These are phyloP conservation scores for Nymphalis polychloros DNA, from an alignment of 2,888 invertebrate species.

Conservation along the genomic window DNA sequence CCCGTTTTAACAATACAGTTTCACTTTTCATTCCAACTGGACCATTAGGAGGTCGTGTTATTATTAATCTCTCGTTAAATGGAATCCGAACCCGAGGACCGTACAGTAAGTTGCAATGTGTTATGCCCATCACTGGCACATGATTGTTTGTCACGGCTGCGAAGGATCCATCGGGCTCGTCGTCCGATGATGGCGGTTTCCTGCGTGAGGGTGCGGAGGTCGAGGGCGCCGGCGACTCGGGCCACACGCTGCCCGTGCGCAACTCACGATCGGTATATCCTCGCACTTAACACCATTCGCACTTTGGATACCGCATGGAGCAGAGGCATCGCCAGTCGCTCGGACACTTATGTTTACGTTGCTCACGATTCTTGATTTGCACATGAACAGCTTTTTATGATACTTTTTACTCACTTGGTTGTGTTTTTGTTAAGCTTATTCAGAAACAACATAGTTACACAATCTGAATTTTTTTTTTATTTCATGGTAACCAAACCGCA, in stretches of 20 bases:
- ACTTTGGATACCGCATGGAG: constrained; percentile 49
- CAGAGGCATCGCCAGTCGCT: constrained; percentile 37
- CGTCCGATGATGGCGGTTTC: constrained; percentile 80
- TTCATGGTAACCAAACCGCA: constrained; percentile 34
- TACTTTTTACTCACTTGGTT: constrained; percentile 49
- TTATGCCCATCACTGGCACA: constrained; percentile 54
- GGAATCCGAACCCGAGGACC: constrained; percentile 35
- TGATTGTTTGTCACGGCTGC: constrained; percentile 67
- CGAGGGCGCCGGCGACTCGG: constrained; percentile 65
- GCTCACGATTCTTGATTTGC: constrained; percentile 74
- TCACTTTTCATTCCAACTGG: constrained; percentile 65
- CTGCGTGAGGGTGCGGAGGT: constrained; percentile 66
- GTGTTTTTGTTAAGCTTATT: constrained; percentile 38
- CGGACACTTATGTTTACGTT: constrained; percentile 58
- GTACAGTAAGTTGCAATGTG: constrained; percentile 56
- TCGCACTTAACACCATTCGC: constrained; percentile 47
- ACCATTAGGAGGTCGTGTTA: constrained; percentile 53
- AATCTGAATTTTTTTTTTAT: constrained; percentile 2
- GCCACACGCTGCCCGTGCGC: constrained; percentile 81
- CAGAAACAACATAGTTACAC: constrained; percentile 22
- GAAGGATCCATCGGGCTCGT: constrained; percentile 79
- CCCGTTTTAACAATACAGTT: constrained; percentile 56
- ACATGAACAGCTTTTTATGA: constrained; percentile 68
- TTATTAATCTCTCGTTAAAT: constrained; percentile 45
- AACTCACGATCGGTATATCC: constrained; percentile 76